Evolutionary conservation across 2,797 vertebrate species (phyloP), one percentile per base, ranked within the genome.

Genomic region (Cyprinella venusta): DNA sequence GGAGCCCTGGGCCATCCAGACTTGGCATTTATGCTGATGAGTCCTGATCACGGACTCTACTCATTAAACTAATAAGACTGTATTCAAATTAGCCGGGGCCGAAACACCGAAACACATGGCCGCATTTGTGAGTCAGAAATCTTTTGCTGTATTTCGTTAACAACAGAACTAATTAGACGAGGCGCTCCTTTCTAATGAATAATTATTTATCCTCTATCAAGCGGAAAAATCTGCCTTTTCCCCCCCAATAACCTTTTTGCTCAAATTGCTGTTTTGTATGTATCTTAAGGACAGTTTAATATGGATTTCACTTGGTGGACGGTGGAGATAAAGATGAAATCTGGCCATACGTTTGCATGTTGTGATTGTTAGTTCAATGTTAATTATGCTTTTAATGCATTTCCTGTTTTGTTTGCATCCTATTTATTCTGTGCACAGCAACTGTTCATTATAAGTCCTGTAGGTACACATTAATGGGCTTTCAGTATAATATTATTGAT

Each of bases 1-100:
- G 26, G 88, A 93, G 96, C 96, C 96, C 92, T 94, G 93, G 96
- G 96, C 96, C 68, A 90, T 90, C 92, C 89, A 94, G 93, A 93
- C 88, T 86, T 92, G 90, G 96, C 96, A 96, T 95, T 96, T 95
- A 98, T 94, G 94, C 93, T 99, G 96, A 98, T 98, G 97, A 97
- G 93, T 96, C 95, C 96, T 99, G 98, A 99, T 97, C 96, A 96
- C 94, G 93, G 86, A 93, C 96, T 95, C 94, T 93, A 92, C 95
- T 98, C 97, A 98, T 99, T 99, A 99, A 95, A 97, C 95, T 98
- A 98, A 99, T 97, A 97, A 97, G 96, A 95, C 95, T 94, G 93
- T 96, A 96, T 97, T 96, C 94, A 96, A 97, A 98, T 97, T 95
- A 98, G 91, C 91, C 90, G 86, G 86, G 90, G 87, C 91, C 91